Percentiles rank a stretch among this genome's conserved stretches.
Conservation (phyloP, 2,797 vertebrate genomes). For the Rhinatrema bivittatum region DNA sequence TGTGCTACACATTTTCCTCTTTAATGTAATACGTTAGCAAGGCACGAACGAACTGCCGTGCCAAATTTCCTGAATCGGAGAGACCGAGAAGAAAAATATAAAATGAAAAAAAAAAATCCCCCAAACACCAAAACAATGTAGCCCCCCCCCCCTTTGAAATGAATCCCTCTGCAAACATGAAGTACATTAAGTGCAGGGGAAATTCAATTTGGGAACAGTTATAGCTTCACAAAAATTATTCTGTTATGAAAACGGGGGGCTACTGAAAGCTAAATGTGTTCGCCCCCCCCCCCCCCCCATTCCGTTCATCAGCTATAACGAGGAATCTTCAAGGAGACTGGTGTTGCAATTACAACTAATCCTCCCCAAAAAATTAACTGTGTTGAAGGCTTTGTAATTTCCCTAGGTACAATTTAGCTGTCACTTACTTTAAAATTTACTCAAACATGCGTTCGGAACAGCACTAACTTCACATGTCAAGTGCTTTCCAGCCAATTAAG, state of each 20-base stretch:
- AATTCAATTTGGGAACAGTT: conserved; percentile 52
- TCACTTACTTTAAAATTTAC: conserved; percentile 98
- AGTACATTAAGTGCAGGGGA: conserved; percentile 44
- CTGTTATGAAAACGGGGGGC: conserved; percentile 44
- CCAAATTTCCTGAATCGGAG: not conserved
- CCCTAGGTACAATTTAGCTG: conserved; percentile 99
- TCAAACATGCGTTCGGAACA: conserved; percentile 84
- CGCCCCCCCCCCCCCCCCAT: too few relatives aligned
- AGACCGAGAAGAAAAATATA: conserved; percentile 16
- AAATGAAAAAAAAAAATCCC: not conserved
- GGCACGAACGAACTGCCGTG: too few relatives aligned
- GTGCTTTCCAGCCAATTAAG: conserved; percentile 99
- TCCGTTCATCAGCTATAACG: conserved; percentile 65
- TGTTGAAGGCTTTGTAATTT: conserved; percentile 99
- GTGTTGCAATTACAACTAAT: conserved; percentile 89
- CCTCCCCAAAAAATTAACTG: conserved; percentile 84
- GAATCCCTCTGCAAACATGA: conserved; percentile 47
- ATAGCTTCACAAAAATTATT: conserved; percentile 53
- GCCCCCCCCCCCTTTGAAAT: too few relatives aligned
- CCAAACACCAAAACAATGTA: conserved; percentile 50
- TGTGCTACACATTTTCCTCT: too few relatives aligned
- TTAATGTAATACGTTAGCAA: too few relatives aligned
- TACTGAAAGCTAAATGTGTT: too few relatives aligned
- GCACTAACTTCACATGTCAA: conserved; percentile 99
- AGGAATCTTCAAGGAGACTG: conserved; percentile 71